Evolutionary conservation across 2,113 vertebrate genomes (phyloP).

Genomic region (Octodon degus): DNA sequence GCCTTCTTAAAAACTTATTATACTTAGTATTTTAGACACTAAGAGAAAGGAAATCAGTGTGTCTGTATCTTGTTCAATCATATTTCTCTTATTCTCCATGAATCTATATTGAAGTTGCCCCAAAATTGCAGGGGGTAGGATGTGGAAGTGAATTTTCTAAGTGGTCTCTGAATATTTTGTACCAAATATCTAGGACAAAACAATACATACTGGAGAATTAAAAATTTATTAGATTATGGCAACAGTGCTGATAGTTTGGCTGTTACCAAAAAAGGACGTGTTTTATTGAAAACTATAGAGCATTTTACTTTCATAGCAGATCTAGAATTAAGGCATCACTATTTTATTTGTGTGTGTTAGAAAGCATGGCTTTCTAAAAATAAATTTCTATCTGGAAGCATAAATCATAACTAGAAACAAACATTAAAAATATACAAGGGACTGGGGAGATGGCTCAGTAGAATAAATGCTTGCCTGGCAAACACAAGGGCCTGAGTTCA

Average conservation of each 20-base stretch:
- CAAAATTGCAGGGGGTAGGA: slow-evolving; percentile 10
- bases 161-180: slow-evolving; percentile 41
- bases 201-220: slow-evolving; percentile 25
- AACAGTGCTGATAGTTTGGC: neutral
- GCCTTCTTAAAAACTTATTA: slow-evolving; percentile 1
- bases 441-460: too few species aligned
- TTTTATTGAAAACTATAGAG: neutral
- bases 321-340: neutral
- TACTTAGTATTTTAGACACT: slow-evolving; percentile 21
- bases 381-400: neutral
- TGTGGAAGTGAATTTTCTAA: slow-evolving; percentile 38
- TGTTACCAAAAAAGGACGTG: neutral
- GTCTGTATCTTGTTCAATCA: slow-evolving; percentile 10
- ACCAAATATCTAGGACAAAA: slow-evolving; percentile 13
- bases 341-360: neutral
- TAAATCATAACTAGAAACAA: slow-evolving; percentile 10
- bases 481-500: too few species aligned
- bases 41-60: slow-evolving; percentile 51
- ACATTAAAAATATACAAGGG: neutral
- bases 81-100: slow-evolving; percentile 45
- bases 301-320: slow-evolving; percentile 18
- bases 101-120: slow-evolving; percentile 12
- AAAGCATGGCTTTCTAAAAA: neutral
- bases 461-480: too few species aligned
- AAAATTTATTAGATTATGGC: slow-evolving; percentile 40